Evolutionary conservation across 1,140 invertebrate genomes (phyloP).

Genomic region (Orussus abietinus): DNA sequence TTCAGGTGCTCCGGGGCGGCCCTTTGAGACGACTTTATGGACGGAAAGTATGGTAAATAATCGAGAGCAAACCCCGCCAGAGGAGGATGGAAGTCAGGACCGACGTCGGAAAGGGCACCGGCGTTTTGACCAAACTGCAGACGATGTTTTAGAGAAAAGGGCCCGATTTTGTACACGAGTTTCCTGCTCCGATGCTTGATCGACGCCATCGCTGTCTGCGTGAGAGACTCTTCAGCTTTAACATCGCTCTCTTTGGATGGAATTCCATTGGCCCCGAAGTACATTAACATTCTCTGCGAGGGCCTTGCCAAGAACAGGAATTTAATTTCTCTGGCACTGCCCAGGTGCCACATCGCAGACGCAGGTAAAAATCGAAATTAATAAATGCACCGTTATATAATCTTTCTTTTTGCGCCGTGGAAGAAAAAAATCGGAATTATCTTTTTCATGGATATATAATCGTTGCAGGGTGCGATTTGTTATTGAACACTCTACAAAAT

Average conservation of each 20-base stretch:
- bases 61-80: slow-evolving; percentile 16
- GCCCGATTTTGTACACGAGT: slow-evolving; percentile 26
- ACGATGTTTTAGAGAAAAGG: neutral
- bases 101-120: neutral
- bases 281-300: slow-evolving; percentile 20
- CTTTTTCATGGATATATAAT: neutral
- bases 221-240: slow-evolving; percentile 16
- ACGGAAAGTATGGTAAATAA: slow-evolving; percentile 10
- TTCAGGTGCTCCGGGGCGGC: neutral
- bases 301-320: slow-evolving; percentile 20
- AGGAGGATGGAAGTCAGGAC: slow-evolving; percentile 1
- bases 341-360: slow-evolving; percentile 23
- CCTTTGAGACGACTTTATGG: neutral
- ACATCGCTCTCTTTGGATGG: slow-evolving; percentile 24
- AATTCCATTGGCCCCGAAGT: slow-evolving; percentile 21
- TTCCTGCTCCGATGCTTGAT: slow-evolving; percentile 25
- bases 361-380: slow-evolving; percentile 15
- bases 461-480: slow-evolving; percentile 21
- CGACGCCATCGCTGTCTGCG: slow-evolving; percentile 21
- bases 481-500: slow-evolving; percentile 16
- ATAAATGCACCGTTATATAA: neutral
- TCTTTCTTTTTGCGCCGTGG: neutral
- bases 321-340: slow-evolving; percentile 16
- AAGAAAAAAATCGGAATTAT: too few relatives aligned
- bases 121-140: neutral